These are phyloP conservation scores for Periophthalmus magnuspinnatus DNA, from an alignment of 2,797 vertebrate genomes.

Conservation along the genomic window DNA sequence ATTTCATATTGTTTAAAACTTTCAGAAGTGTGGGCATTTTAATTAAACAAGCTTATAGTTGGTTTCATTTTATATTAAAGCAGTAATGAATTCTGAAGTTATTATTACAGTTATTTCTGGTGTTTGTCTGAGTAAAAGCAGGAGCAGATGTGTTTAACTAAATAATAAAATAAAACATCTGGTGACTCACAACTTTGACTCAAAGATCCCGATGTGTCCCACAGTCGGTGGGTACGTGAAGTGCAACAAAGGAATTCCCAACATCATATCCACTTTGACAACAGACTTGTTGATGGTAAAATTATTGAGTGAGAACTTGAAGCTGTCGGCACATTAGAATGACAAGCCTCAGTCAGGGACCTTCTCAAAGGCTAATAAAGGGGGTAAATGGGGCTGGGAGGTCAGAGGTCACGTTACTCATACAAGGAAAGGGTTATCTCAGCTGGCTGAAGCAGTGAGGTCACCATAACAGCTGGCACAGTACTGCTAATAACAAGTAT, in stretches of 20 bases:
- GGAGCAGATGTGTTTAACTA: too few species aligned
- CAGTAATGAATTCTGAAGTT: too few species aligned
- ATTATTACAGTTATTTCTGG: too few species aligned
- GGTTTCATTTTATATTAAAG: too few species aligned
- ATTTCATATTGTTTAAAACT: too few species aligned
- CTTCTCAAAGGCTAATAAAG: constrained; percentile 37
- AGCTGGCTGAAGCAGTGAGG: constrained; percentile 25
- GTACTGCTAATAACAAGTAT: neutral
- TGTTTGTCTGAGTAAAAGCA: too few species aligned
- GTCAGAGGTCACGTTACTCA: constrained; percentile 60
- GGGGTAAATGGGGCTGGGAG: constrained; percentile 12
- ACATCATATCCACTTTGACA: constrained; percentile 10
- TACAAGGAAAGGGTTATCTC: constrained; percentile 40
- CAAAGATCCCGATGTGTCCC: neutral
- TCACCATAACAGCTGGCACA: constrained; percentile 50
- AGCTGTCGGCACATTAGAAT: constrained; percentile 71
- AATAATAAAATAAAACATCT: neutral
- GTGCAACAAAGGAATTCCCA: neutral
- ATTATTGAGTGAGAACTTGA: constrained; percentile 40
- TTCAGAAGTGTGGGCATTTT: too few species aligned
- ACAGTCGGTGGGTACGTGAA: neutral
- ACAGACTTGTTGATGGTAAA: constrained; percentile 27
- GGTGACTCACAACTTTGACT: neutral
- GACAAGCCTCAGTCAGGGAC: constrained; percentile 59
- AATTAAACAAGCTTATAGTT: too few species aligned